Evolutionary conservation across 2,113 vertebrate genomes (phyloP).

Genomic region (Platysternon megacephalum): DNA sequence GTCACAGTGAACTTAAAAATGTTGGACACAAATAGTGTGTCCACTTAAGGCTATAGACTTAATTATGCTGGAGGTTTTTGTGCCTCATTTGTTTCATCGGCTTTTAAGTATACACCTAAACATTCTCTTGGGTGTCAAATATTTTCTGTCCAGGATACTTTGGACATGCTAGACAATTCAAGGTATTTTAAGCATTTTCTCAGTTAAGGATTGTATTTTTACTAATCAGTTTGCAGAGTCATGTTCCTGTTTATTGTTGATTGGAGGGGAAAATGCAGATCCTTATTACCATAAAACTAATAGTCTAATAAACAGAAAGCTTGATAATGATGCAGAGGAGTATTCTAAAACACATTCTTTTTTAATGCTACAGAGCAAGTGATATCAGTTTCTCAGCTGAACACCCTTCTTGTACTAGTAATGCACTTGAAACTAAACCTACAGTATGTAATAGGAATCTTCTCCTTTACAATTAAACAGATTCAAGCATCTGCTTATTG

Average conservation of each 20-base stretch:
- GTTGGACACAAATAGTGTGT: neutral
- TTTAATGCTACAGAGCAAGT: constrained; percentile 1
- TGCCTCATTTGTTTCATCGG: neutral
- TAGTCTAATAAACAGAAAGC: constrained; percentile 9
- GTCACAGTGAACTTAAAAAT: neutral
- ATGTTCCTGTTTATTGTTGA: constrained; percentile 29
- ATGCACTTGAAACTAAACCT: constrained; percentile 44
- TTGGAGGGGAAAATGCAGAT: constrained; percentile 11
- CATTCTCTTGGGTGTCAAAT: neutral
- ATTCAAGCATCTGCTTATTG: neutral
- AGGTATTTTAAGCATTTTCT: constrained; percentile 12
- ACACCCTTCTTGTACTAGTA: neutral
- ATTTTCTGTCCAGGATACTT: neutral
- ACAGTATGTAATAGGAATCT: neutral
- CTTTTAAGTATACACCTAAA: neutral
- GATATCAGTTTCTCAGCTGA: neutral
- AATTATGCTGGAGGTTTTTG: neutral
- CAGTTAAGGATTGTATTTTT: constrained; percentile 7
- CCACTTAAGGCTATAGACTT: neutral
- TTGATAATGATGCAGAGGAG: neutral
- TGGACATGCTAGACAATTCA: neutral
- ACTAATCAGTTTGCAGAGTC: neutral
- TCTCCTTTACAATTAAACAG: neutral
- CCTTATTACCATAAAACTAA: constrained; percentile 23
- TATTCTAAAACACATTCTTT: neutral